Evolutionary conservation across 2,113 vertebrate species (phyloP), one percentile per base, ranked within the genome.

Genomic region (Lagenorhynchus albirostris): DNA sequence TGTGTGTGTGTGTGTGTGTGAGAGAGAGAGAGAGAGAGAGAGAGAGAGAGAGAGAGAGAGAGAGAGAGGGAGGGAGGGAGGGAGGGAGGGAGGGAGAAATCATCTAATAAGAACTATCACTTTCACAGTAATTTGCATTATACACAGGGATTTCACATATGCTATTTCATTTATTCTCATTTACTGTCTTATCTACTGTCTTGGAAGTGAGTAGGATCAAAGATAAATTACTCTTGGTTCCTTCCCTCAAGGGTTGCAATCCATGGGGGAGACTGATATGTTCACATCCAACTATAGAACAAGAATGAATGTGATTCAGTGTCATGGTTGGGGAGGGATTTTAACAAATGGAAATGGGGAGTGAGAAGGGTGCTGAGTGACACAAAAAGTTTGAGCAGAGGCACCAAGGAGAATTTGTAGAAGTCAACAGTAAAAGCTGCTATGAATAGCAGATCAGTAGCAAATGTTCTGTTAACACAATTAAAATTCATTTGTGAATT

Each of bases 121-220:
- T 85, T 93, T 79, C 29, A 74, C 26, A 74, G 81, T 93, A 82
- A 95, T 93, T 97, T 96, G 76, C 67, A 94, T 79, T 71, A 92
- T 91, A 86, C 68, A 68, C n/a, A 67, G 86, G 58, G 86, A 91
- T 88, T 96, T 95, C 81, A 95, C 67, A 94, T 94, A 93, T 80
- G 91, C 65, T 96, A 70, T 93, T 97, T 95, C 82, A 95, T 97
- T 96, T 96, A 91, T 96, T 95, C 50, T 96, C 90, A 97, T 94
- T 94, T 96, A 94, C 70, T 93, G 12, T 89, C 63, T 92, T 95
- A 86, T 73, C 26, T 89, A 68, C 76, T 85, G 83, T 86, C 17
- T 94, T 91, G 65, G 77, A 89, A 94, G 41, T 63, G 67, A 97
- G 41, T 93, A 31, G 87, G 68, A 79, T 83, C 67, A 89, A 94